Evolutionary conservation across 2,113 vertebrate genomes (phyloP).

Genomic region (Chamaea fasciata): DNA sequence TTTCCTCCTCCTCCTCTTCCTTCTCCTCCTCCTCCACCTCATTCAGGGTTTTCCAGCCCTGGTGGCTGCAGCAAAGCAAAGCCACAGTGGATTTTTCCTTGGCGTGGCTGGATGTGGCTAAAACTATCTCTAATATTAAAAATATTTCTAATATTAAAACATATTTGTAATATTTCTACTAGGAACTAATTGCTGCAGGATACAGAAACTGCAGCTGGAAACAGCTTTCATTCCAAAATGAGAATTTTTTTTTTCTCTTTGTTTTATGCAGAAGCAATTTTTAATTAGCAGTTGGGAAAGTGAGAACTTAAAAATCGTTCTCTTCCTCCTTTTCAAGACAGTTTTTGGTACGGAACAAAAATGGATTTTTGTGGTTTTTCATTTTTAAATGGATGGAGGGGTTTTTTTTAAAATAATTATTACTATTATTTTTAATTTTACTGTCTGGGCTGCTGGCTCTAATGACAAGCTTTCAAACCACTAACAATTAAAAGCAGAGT

Average conservation of each 20-base stretch:
- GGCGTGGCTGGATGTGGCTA: not conserved
- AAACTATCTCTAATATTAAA: not conserved
- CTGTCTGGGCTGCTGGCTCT: not conserved
- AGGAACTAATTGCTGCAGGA: not conserved
- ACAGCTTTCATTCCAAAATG: not conserved
- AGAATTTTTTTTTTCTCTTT: fast-evolving
- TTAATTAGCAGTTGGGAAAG: not conserved
- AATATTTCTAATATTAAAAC: too few species aligned
- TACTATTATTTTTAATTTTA: not conserved
- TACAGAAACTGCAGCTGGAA: not conserved
- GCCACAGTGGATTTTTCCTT: not conserved
- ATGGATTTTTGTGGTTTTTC: not conserved
- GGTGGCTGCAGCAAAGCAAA: not conserved
- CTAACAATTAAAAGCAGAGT: not conserved
- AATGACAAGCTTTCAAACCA: slow-evolving; percentile 5
- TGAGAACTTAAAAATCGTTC: not conserved
- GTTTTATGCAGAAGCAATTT: not conserved
- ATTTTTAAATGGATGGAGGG: not conserved
- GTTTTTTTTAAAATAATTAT: not conserved
- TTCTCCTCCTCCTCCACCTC: too few species aligned
- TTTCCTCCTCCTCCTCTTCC: too few species aligned
- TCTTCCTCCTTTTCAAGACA: not conserved
- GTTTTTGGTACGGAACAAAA: not conserved
- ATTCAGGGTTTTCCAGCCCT: not conserved
- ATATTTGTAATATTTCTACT: not conserved